Evolutionary conservation across 2,113 vertebrate genomes (phyloP).

Genomic region (Phaetusa simplex): DNA sequence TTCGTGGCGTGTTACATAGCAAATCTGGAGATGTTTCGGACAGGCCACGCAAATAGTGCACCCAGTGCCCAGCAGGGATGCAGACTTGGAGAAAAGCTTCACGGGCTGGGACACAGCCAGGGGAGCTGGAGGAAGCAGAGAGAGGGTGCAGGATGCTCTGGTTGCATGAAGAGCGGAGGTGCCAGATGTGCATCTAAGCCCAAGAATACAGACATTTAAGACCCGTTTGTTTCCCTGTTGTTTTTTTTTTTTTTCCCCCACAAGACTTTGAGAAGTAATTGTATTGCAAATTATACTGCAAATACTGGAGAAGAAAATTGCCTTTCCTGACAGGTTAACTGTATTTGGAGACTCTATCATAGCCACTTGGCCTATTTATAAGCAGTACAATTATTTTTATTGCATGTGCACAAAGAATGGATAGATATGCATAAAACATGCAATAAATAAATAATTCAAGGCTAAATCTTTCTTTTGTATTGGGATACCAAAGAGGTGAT

Average conservation of each 20-base stretch:
- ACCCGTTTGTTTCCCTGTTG: neutral
- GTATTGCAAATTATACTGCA: neutral
- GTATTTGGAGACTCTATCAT: neutral
- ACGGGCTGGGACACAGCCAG: neutral
- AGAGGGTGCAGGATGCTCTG: neutral
- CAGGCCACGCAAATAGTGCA: rapidly evolving
- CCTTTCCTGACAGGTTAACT: neutral
- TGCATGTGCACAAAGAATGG: neutral
- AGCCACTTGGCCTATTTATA: neutral
- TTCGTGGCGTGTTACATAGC: neutral
- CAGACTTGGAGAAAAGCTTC: neutral
- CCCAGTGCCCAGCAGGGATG: neutral
- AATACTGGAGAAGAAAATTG: neutral
- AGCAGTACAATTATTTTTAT: neutral
- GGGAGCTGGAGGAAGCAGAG: neutral
- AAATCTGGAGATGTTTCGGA: neutral
- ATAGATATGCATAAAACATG: neutral
- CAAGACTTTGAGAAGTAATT: neutral
- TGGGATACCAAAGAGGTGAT: neutral
- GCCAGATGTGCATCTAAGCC: neutral
- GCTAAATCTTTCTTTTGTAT: neutral
- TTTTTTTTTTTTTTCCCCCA: rapidly evolving
- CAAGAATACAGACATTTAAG: neutral
- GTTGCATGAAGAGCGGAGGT: neutral
- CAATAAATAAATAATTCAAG: neutral